These are phyloP conservation scores for Trichacis sp. DNA, from an alignment of 2,888 invertebrate genomes.

Conservation along the genomic window DNA sequence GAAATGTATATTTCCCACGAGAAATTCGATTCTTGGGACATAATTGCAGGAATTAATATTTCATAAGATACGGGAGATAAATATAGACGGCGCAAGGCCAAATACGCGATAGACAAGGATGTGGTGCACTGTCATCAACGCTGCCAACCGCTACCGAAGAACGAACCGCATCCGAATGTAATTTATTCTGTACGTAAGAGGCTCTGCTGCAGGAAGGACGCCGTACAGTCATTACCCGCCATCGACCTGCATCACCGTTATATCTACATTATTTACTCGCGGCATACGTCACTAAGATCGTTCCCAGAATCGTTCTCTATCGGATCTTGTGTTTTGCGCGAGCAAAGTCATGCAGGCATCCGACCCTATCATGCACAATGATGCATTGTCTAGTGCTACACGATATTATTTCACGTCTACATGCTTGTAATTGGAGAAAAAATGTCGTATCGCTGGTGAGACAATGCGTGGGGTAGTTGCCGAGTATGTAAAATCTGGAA, in stretches of 20 bases:
- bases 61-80: too few species aligned
- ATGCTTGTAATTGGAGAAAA: not conserved
- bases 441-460: too few species aligned
- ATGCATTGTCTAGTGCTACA: too few species aligned
- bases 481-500: too few species aligned
- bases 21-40: too few species aligned
- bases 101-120: conserved; percentile 4
- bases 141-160: conserved; percentile 7
- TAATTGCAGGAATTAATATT: too few species aligned
- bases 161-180: conserved; percentile 37
- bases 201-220: conserved; percentile 40
- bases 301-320: conserved; percentile 34
- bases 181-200: conserved; percentile 39
- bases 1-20: too few species aligned
- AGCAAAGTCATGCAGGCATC: conserved; percentile 32
- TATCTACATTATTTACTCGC: conserved; percentile 44
- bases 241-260: conserved; percentile 46
- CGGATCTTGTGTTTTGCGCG: conserved; percentile 27
- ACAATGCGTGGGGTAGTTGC: too few species aligned
- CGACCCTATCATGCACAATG: conserved; percentile 14
- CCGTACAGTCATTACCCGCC: conserved; percentile 40
- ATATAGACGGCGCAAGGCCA: not conserved
- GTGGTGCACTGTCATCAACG: conserved; percentile 13
- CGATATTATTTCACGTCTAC: conserved; percentile 13
- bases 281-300: conserved; percentile 35